Evolutionary conservation across 2,113 vertebrate genomes (phyloP), one percentile per base, ranked within the genome.

Genomic region (Sapajus apella): DNA sequence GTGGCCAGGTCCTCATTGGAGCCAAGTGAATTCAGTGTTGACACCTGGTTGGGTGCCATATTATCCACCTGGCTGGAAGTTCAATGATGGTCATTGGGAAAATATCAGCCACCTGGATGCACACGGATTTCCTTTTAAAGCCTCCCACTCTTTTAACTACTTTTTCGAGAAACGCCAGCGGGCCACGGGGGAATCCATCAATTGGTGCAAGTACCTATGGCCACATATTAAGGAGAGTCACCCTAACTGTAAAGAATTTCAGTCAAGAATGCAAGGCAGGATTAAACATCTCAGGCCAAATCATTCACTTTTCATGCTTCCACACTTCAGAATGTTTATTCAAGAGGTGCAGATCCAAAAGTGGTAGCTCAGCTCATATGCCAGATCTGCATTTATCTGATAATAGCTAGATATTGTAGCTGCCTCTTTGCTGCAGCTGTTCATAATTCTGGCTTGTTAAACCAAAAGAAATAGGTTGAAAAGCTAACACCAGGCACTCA

Each of bases 181-280:
- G 1, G 2, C 6, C 0, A 0, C 1, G 8, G 40, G 32, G 6
- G 16, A 30, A 18, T 23, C 30, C 30, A 58, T 70, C 88, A 75
- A 14, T 50, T 23, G 61, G 3, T 61, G 14, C 88, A 64, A 81
- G 64, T 82, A 6, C 1, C 70, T 87, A 80, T 32, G 87, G 50
- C 12, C 50, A 84, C 72, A 86, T 3, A 45, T 80, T 84, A 86
- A 66, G 89, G 66, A 90, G 12, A 87, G 18, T 8, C n/a, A 76
- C 61, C 94, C 21, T 90, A 92, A 90, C 40, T 84, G 56, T 92
- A 37, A 95, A 94, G 30, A 21, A 81, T 79, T 95, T 95, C 64
- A 43, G 52, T 88, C 90, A 97, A 95, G 81, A 97, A 95, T 95
- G 76, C 92, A 98, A 97, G 96, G 87, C 76, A 94, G 87, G 90